Base-by-base conservation (phyloP, 2,113 vertebrate species). In the Gorilla gorilla region DNA sequence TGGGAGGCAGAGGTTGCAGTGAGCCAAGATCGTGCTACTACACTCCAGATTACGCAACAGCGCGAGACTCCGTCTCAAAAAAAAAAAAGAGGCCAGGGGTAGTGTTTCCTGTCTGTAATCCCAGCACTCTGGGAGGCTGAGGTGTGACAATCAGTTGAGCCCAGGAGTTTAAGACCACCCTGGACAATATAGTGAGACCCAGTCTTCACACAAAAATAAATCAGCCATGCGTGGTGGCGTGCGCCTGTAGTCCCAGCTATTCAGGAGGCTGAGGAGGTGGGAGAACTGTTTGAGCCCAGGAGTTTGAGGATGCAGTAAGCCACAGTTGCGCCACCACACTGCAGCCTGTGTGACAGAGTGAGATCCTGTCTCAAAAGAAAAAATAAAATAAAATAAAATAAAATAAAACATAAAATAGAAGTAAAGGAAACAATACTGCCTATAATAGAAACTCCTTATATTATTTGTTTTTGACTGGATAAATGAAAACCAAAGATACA, bases 401-500 rank as follows among this genome's bases (percentile, higher is more conserved):
- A 61, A 61, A 8, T 17, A 35, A 35, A 68, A n/a, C 3, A 68
- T 64, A 30, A 64, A 64, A 64, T 38, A 25, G 25, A 73, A 30
- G 30, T 84, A 55, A 87, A 14, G 10, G 64, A 78, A 90, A 90
- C 12, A 83, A 43, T 23, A 70, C 11, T 96, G 13, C 20, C n/a
- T 16, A 16, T 93, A 59, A 68, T 7, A 93, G 22, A 94, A 81
- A 89, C 14, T 94, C 14, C 35, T 95, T 92, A 55, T 32, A 61
- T 16, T 76, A 35, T 48, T 12, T 87, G 8, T 83, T 38, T 38
- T 89, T 89, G 52, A 84, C 48, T 72, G 79, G 25, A n/a, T 83
- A 83, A 94, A 96, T 55, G 66, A 80, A 94, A 91, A 88, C 35
- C 68, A 94, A 11, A 84, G 52, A 57, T 12, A 32, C 14, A 90